phyloP scores from a whole-genome alignment of 2,888 invertebrate genomes.

The Megalurothrips usitatus region DNA sequence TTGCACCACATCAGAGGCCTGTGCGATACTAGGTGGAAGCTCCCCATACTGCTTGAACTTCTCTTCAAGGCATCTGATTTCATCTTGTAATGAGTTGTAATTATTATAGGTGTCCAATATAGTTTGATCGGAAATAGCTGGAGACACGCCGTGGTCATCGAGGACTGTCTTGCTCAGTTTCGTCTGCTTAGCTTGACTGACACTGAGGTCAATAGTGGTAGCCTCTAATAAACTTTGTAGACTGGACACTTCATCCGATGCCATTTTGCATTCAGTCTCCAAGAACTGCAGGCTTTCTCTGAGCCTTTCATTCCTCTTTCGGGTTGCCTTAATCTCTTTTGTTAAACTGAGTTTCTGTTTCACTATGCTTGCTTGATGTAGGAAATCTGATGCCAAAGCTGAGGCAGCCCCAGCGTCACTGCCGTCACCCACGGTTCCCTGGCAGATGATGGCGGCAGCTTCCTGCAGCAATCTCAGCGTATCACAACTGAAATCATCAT shows the following conservation, averaged over 20 bases:
- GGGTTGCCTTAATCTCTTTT: neutral
- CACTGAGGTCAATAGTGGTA: neutral
- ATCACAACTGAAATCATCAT: neutral
- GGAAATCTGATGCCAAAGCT: neutral
- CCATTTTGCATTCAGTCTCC: neutral
- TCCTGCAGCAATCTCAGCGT: neutral
- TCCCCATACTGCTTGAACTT: neutral
- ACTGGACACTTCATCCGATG: neutral
- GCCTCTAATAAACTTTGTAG: neutral
- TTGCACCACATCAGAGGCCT: neutral
- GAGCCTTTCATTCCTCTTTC: neutral
- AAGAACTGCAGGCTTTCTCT: neutral
- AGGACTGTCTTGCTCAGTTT: neutral
- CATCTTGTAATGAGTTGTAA: neutral
- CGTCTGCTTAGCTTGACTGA: neutral
- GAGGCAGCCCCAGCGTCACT: neutral
- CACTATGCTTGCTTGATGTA: neutral
- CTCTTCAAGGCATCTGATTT: neutral
- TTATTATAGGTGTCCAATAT: neutral
- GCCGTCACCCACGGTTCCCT: neutral
- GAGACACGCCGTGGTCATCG: neutral
- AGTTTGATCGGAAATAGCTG: neutral
- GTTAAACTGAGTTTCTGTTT: neutral
- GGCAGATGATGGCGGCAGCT: neutral
- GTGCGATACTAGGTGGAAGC: neutral